These are phyloP conservation scores for Crypturellus undulatus DNA, from an alignment of 2,113 vertebrate genomes.

Conservation along the genomic window DNA sequence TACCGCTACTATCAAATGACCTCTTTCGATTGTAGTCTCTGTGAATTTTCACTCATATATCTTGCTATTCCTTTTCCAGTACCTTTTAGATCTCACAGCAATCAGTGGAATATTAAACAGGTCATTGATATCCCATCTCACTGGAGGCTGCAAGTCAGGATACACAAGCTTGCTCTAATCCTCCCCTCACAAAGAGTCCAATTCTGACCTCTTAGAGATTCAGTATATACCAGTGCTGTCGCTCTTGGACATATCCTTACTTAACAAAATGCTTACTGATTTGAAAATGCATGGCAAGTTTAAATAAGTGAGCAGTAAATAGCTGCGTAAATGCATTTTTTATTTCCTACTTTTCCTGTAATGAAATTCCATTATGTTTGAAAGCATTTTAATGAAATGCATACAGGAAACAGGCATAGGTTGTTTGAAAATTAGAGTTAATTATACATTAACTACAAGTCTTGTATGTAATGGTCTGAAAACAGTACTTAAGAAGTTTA, in stretches of 20 bases:
- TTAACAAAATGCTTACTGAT: neutral
- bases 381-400: conserved; percentile 52
- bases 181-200: neutral
- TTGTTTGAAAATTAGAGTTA: conserved; percentile 48
- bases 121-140: neutral
- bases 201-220: neutral
- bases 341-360: neutral
- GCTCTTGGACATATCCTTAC: neutral
- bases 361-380: conserved; percentile 3
- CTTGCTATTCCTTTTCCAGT: neutral
- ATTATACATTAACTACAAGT: neutral
- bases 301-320: neutral
- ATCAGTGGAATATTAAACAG: neutral
- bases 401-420: conserved; percentile 26
- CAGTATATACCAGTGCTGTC: neutral
- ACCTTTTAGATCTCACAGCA: neutral
- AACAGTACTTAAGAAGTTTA: neutral
- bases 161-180: neutral
- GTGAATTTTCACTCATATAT: neutral
- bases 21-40: neutral
- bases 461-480: neutral
- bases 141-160: fast-evolving
- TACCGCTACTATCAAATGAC: neutral
- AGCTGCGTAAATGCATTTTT: neutral
- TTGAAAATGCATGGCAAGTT: neutral